phyloP scores from a whole-genome alignment of 2,113 vertebrate species.

The Phyllopteryx taeniolatus region DNA sequence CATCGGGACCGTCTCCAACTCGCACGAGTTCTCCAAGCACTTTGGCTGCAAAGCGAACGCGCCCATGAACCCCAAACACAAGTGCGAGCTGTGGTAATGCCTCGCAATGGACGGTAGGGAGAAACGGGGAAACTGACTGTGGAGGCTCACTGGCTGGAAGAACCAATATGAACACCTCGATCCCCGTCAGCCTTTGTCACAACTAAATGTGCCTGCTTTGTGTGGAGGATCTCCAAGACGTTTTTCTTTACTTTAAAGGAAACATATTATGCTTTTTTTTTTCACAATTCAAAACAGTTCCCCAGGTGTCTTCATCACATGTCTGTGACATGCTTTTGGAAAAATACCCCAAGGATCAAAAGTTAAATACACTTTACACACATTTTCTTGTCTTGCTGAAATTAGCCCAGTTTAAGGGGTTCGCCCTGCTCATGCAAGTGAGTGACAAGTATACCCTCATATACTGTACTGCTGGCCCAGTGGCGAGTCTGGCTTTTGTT shows the following conservation, averaged over 20 bases:
- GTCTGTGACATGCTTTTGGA: not conserved
- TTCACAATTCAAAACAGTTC: not conserved
- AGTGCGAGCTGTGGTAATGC: constrained; percentile 94
- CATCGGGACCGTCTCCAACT: constrained; percentile 92
- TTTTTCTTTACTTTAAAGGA: not conserved
- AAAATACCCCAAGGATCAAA: not conserved
- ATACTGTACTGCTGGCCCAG: too few relatives aligned
- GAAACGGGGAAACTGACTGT: not conserved
- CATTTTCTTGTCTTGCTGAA: not conserved
- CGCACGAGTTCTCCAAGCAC: constrained; percentile 85
- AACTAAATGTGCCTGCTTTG: constrained; percentile 31
- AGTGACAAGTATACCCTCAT: too few relatives aligned
- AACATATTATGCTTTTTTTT: not conserved
- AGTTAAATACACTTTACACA: not conserved
- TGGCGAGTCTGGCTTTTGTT: too few relatives aligned
- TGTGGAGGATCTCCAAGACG: constrained; percentile 10
- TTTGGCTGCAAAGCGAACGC: constrained; percentile 80
- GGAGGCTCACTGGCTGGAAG: constrained; percentile 6
- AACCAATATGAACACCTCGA: constrained; percentile 43
- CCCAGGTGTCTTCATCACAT: not conserved
- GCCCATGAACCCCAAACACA: constrained; percentile 89
- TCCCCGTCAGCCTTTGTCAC: constrained; percentile 14
- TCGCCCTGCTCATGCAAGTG: too few relatives aligned
- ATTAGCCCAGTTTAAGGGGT: not conserved
- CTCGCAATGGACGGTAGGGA: not conserved